A percentile compares a stretch with the other conserved stretches of the same genome.
Evolutionary conservation across 2,113 vertebrate species (phyloP).

Genomic region (Acanthochromis polyacanthus): DNA sequence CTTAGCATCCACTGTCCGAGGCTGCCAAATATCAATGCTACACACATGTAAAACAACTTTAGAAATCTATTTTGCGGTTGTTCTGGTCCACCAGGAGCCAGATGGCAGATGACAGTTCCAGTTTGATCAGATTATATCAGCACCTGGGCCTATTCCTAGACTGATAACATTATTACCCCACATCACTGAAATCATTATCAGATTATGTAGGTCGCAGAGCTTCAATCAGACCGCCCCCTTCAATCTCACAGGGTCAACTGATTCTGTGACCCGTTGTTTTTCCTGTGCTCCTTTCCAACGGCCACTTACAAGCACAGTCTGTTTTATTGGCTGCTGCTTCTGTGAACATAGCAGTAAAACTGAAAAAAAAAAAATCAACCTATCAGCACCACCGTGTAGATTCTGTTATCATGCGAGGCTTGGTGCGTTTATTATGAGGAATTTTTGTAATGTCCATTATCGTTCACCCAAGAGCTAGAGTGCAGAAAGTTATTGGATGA

Average conservation of each 20-base stretch:
- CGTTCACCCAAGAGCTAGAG: background rate
- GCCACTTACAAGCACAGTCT: too few species aligned
- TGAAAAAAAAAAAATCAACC: too few species aligned
- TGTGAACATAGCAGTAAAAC: too few species aligned
- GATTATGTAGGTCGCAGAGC: constrained; percentile 10
- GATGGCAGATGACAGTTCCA: constrained; percentile 18
- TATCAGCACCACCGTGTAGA: too few species aligned
- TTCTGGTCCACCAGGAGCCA: constrained; percentile 27
- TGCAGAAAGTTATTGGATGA: background rate
- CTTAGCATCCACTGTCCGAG: background rate
- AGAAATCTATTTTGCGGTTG: background rate
- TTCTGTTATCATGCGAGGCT: background rate
- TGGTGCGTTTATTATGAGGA: constrained; percentile 2
- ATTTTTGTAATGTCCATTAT: background rate
- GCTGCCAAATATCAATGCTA: background rate
- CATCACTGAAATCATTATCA: constrained; percentile 27
- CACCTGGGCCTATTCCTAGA: constrained; percentile 27
- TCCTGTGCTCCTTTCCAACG: background rate
- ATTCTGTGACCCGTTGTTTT: background rate
- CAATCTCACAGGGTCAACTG: background rate
- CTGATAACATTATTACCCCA: constrained; percentile 44
- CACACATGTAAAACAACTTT: background rate
- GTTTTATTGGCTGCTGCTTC: too few species aligned
- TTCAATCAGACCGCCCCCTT: background rate
- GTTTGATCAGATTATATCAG: constrained; percentile 54